Evolutionary conservation across 2,888 invertebrate species (phyloP), one percentile per base, ranked within the genome.

Genomic region (Lasioglossum villosulum): DNA sequence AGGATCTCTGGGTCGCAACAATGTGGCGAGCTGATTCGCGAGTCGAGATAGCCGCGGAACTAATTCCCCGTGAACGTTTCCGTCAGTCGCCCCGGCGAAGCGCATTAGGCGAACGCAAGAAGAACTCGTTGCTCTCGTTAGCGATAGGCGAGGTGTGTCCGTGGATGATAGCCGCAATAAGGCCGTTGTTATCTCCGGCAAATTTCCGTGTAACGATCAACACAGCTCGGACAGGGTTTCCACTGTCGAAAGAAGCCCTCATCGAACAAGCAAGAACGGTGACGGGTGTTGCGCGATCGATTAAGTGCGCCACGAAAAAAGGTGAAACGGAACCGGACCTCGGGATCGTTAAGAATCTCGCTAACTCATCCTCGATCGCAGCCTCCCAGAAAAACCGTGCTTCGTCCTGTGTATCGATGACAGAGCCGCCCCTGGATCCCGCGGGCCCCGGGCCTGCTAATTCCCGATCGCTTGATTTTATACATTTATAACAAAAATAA

Each of bases 241-340:
- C 63, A 30, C 16, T 30, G 30, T 39, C 68, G 75, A 78, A 78
- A 76, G 56, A 34, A 52, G 75, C 75, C 42, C n/a, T 68, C 37
- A 37, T 42, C n/a, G 39, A 63, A 3, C 34, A 1, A 27, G 6
- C 27, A 83, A 83, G 73, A 83, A 80, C 76, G 76, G 34, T 59
- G 76, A 83, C 80, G 68, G 75, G 83, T 73, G 80, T 56, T 73
- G 68, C 56, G 23, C 42, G 80, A 80, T 83, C 80, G 83, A 83
- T 83, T 80, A 83, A 76, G 59, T 42, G 76, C 75, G 56, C 76
- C 59, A 45, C 27, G n/a, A 52, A 83, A 79, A 68, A 83, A 80
- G 19, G n/a, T 71, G 30, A 37, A 76, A 79, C 75, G 79, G 75
- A 82, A 76, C 84, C 59, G 27, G 27, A 27, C 52, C 14, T 30